Evolutionary conservation across 2,888 invertebrate genomes (phyloP), one percentile per base, ranked within the genome.

Genomic region (Agapostemon virescens): DNA sequence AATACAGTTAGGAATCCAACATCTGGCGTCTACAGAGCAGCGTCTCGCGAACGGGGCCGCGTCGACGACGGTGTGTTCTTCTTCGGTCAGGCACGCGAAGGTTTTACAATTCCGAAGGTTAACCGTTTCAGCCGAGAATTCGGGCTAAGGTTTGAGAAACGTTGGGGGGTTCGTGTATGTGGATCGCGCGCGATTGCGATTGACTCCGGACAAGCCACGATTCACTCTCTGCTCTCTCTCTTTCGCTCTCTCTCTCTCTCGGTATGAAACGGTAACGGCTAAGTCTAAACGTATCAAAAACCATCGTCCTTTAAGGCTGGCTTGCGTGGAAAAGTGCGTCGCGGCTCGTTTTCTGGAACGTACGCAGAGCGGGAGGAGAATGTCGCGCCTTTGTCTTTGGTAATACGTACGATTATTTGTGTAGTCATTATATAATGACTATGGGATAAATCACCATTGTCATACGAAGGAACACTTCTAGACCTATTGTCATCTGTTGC

Each of bases 281-380:
- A 79, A 70, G 69, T 75, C 67, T 69, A 84, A 84, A 84, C 84
- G 84, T 84, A 84, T 83, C 68, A 81, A 84, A 70, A 83, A 77
- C 55, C 72, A 69, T 83, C 83, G 75, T 80, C 74, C 64, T 23
- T 72, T 77, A 83, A 84, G 84, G 84, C 84, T 78, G 79, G 79
- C 66, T 72, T 74, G 71, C 74, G 69, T 71, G 82, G 61, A 61
- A 61, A 61, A 70, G 71, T 61, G 55, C 55, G 55, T 55, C 55
- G 55, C 55, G 55, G 45, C 36, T 79, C 74, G 49, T 49, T 74
- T 66, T 23, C n/a, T 17, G 67, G 69, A 81, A 74, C 40, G 61
- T 77, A 74, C 69, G 74, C 71, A 69, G 74, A 74, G 69, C 69
- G 72, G 77, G 69, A 73, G 66, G 49, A 77, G 73, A 63, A 69